A percentile compares a stretch with the other conserved stretches of the same genome.
phyloP scores from a whole-genome alignment of 1,140 invertebrate species.

The Thrips palmi region DNA sequence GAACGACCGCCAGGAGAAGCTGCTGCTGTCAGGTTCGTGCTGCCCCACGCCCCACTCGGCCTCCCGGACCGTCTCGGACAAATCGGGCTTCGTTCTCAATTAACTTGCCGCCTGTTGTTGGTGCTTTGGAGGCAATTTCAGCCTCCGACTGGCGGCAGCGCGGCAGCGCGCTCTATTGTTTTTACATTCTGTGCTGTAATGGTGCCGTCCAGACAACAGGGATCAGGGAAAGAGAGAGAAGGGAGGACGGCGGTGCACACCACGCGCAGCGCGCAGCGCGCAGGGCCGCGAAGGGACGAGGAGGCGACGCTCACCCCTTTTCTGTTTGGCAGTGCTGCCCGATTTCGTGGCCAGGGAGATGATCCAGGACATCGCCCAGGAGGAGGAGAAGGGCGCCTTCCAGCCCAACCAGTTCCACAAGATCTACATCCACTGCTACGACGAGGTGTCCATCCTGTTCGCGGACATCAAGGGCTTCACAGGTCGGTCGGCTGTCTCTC shows the following conservation, averaged over 20 bases:
- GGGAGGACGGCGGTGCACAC: no score
- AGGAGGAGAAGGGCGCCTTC: conserved; percentile 49
- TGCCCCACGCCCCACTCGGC: not conserved
- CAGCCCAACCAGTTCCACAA: conserved; percentile 85
- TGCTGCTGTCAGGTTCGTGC: conserved; percentile 58
- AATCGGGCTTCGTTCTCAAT: no score
- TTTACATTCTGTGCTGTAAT: no score
- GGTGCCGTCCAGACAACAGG: no score
- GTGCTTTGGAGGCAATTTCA: no score
- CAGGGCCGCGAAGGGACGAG: no score
- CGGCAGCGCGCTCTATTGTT: no score
- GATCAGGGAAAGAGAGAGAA: no score
- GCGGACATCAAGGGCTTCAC: conserved; percentile 98
- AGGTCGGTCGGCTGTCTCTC: conserved; percentile 32
- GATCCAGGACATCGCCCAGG: conserved; percentile 66
- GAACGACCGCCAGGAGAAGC: conserved; percentile 85
- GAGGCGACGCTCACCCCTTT: conserved; percentile 5
- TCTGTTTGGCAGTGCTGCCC: conserved; percentile 58
- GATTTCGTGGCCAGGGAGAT: conserved; percentile 91
- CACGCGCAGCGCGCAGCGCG: no score
- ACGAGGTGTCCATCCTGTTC: conserved; percentile 94
- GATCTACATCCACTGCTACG: conserved; percentile 91
- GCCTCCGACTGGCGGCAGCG: no score
- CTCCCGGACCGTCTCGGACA: no score
- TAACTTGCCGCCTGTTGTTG: no score